phyloP scores from a whole-genome alignment of 2,113 vertebrate genomes.

The Suncus etruscus region DNA sequence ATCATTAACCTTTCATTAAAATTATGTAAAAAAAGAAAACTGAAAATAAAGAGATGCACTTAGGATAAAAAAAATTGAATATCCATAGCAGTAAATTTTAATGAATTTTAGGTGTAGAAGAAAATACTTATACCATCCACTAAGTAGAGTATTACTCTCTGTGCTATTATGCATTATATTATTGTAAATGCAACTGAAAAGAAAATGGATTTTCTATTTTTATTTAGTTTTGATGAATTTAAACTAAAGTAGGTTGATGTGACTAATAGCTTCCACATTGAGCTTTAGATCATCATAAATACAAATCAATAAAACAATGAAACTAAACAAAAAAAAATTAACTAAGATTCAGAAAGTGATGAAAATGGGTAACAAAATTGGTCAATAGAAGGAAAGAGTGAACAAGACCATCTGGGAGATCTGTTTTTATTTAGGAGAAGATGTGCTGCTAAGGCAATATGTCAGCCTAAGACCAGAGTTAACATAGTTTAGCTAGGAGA shows the following conservation, averaged over 20 bases:
- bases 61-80: conserved; percentile 25
- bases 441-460: conserved; percentile 58
- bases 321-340: not conserved
- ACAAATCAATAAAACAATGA: conserved; percentile 46
- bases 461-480: conserved; percentile 60
- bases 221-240: conserved; percentile 10
- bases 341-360: conserved; percentile 43
- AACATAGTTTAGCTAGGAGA: conserved; percentile 66
- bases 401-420: conserved; percentile 48
- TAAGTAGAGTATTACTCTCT: not conserved
- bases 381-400: conserved; percentile 34
- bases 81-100: not conserved
- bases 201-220: conserved; percentile 2
- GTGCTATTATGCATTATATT: not conserved
- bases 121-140: not conserved
- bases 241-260: conserved; percentile 1
- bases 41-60: not conserved
- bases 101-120: not conserved
- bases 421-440: conserved; percentile 72
- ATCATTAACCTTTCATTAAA: conserved; percentile 43
- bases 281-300: conserved; percentile 4
- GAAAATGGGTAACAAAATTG: not conserved
- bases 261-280: not conserved
- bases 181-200: not conserved
- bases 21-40: not conserved